Conservation (phyloP, 30 jellyfish, hydroid and myxozoan genomes). For the Pelagia noctiluca region DNA sequence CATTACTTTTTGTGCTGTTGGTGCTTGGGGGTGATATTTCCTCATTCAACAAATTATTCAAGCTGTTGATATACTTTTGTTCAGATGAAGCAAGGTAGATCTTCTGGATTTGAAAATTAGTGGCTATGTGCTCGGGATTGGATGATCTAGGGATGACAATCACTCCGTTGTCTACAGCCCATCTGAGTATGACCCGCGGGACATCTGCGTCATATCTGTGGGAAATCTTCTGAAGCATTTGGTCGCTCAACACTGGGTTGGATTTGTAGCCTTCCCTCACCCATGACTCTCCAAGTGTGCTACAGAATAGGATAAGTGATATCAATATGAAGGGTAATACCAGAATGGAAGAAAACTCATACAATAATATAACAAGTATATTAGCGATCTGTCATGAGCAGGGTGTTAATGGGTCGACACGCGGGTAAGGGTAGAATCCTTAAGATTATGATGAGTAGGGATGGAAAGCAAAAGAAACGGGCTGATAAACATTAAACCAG, state of each 20-base stretch:
- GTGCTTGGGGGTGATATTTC: neutral
- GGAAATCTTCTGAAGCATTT: conserved; percentile 56
- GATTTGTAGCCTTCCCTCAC: conserved; percentile 61
- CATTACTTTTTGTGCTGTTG: neutral
- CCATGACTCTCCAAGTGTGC: conserved; percentile 84
- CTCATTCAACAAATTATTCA: conserved; percentile 34
- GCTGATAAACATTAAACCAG: too few relatives aligned
- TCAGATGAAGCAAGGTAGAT: conserved; percentile 47
- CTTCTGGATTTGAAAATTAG: conserved; percentile 45
- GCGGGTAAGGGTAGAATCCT: too few relatives aligned
- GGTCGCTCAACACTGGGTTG: conserved; percentile 66
- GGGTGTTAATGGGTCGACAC: too few relatives aligned
- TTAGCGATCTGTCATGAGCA: too few relatives aligned
- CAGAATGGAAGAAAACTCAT: too few relatives aligned
- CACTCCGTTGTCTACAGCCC: conserved; percentile 82
- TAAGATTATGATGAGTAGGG: too few relatives aligned
- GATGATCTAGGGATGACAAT: conserved; percentile 72
- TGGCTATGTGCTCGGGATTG: conserved; percentile 69
- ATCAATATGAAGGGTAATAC: neutral
- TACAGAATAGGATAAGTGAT: conserved; percentile 4
- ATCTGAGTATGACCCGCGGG: conserved; percentile 77
- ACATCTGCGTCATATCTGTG: conserved; percentile 72
- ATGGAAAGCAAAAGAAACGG: too few relatives aligned
- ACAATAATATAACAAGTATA: too few relatives aligned
- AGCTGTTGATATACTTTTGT: conserved; percentile 20